Percentiles rank a stretch among this genome's conserved stretches.
These are phyloP conservation scores for Dendrolimus kikuchii DNA, from an alignment of 1,140 invertebrate species.

Conservation along the genomic window DNA sequence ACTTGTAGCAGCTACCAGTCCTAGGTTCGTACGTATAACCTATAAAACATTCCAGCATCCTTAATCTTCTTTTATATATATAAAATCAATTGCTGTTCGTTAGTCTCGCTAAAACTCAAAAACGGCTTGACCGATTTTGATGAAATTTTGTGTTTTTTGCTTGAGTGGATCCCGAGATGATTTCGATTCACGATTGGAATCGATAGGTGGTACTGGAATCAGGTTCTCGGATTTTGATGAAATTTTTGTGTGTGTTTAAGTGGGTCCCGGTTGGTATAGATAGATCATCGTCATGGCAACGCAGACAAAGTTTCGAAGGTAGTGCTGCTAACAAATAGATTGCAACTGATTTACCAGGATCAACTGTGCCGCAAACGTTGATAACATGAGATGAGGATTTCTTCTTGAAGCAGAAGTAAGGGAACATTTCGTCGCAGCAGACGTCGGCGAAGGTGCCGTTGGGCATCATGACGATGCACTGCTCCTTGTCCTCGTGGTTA, in stretches of 20 bases:
- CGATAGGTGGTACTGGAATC: too few species aligned
- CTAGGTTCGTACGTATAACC: neutral
- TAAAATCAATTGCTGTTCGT: too few species aligned
- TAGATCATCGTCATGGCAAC: neutral
- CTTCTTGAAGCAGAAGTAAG: slow-evolving; percentile 21
- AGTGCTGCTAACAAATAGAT: neutral
- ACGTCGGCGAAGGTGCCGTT: slow-evolving; percentile 14
- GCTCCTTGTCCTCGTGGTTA: slow-evolving; percentile 8
- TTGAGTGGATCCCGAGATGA: too few species aligned
- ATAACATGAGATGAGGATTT: slow-evolving; percentile 2
- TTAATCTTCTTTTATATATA: neutral
- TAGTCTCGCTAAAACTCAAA: too few species aligned
- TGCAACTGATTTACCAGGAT: slow-evolving; percentile 1
- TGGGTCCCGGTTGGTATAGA: too few species aligned
- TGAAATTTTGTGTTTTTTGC: too few species aligned
- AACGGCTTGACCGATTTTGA: too few species aligned
- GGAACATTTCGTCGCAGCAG: slow-evolving; percentile 13
- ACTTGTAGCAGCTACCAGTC: slow-evolving; percentile 1
- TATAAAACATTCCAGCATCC: neutral
- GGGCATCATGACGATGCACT: slow-evolving; percentile 11
- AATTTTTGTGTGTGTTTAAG: too few species aligned
- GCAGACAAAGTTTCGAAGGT: neutral
- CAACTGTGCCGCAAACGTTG: slow-evolving; percentile 11
- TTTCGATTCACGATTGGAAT: too few species aligned
- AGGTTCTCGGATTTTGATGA: too few species aligned